phyloP scores from a whole-genome alignment of 1,140 invertebrate genomes.

The Diploscapter pachys region DNA sequence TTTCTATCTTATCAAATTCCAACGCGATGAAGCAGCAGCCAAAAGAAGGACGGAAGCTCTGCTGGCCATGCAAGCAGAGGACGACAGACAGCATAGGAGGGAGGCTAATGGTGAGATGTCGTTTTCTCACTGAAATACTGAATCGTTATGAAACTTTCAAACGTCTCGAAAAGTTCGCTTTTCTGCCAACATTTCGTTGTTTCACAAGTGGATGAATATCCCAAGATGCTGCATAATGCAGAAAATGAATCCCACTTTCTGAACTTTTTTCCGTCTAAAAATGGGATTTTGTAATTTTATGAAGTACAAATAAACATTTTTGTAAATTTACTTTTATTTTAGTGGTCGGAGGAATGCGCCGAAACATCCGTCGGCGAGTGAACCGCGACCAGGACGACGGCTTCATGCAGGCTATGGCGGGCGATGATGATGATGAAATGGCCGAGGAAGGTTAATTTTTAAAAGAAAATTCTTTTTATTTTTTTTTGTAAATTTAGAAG shows the following conservation, averaged over 20 bases:
- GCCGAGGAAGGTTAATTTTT: slow-evolving; percentile 20
- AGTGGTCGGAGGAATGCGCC: slow-evolving; percentile 28
- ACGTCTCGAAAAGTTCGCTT: not conserved
- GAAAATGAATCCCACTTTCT: not conserved
- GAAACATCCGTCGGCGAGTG: slow-evolving; percentile 28
- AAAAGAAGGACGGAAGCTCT: slow-evolving; percentile 25
- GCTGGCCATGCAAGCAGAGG: slow-evolving; percentile 30
- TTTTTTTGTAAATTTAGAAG: slow-evolving; percentile 8
- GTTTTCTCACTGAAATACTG: not conserved
- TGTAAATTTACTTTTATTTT: not conserved
- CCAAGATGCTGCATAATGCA: too few species aligned
- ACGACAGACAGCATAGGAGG: slow-evolving; percentile 15
- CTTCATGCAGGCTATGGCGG: slow-evolving; percentile 30
- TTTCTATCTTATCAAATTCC: slow-evolving; percentile 29
- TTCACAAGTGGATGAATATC: too few species aligned
- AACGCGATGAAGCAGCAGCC: slow-evolving; percentile 36
- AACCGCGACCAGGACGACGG: slow-evolving; percentile 36
- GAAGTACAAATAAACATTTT: too few species aligned
- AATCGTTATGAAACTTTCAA: not conserved
- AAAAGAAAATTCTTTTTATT: slow-evolving; percentile 16
- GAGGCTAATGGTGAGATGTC: not conserved
- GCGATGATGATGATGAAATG: slow-evolving; percentile 16
- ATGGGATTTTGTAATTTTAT: too few species aligned
- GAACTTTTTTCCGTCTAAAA: too few species aligned
- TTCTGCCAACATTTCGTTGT: too few species aligned